A percentile compares a stretch with the other conserved stretches of the same genome.
These are phyloP conservation scores for Caenorhabditis auriculariae DNA, from an alignment of 2,888 invertebrate genomes.

Conservation along the genomic window DNA sequence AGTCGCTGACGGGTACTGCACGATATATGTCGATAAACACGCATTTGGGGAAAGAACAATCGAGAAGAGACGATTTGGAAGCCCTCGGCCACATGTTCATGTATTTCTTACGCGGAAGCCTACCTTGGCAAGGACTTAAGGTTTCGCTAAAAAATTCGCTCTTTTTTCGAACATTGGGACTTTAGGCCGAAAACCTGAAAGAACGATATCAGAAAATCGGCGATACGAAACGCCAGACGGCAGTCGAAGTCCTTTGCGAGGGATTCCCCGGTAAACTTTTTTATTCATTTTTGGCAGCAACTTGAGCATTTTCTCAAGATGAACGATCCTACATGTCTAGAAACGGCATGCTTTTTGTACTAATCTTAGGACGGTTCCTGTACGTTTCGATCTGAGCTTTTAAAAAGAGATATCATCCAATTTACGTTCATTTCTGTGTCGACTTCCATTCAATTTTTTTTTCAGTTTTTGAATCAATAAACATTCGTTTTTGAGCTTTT, in stretches of 20 bases:
- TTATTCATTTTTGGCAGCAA: neutral
- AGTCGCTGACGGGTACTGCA: conserved; percentile 98
- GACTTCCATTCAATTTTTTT: too few species aligned
- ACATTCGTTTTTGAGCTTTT: too few species aligned
- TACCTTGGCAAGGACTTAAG: conserved; percentile 99
- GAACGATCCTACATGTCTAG: too few species aligned
- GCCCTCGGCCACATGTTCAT: conserved; percentile 99
- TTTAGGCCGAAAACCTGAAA: conserved; percentile 47
- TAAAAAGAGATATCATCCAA: too few species aligned
- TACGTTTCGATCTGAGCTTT: too few species aligned
- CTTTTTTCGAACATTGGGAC: neutral
- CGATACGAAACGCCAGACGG: conserved; percentile 97
- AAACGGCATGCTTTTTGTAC: too few species aligned
- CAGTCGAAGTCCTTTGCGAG: conserved; percentile 84
- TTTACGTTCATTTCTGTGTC: too few species aligned
- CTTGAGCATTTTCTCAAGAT: too few species aligned
- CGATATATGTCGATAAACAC: conserved; percentile 99
- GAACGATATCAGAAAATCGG: conserved; percentile 97
- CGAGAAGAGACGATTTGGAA: conserved; percentile 71
- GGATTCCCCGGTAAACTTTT: conserved; percentile 71
- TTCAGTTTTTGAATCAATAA: too few species aligned
- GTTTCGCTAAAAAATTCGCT: conserved; percentile 64
- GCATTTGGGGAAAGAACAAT: conserved; percentile 99
- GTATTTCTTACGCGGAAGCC: conserved; percentile 98
- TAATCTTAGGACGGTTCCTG: too few species aligned